Percentiles rank a stretch among this genome's conserved stretches.
Conservation (phyloP, 1,140 invertebrate genomes). For the Cecropterus lyciades region DNA sequence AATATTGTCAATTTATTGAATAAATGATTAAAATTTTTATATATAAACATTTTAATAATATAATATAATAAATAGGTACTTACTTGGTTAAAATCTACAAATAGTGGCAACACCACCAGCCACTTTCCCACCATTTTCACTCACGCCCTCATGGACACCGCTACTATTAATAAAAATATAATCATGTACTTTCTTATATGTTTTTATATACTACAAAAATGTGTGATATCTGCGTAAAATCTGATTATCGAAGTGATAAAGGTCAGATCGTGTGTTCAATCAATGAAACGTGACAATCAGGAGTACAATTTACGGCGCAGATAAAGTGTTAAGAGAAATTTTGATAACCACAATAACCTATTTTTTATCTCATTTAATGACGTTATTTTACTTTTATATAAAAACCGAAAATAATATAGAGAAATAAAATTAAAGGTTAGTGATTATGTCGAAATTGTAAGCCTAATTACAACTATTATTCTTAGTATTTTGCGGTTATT, state of each 20-base stretch:
- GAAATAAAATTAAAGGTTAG: too few species aligned
- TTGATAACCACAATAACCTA: too few species aligned
- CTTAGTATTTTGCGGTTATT: too few species aligned
- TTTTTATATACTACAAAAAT: constrained; percentile 17
- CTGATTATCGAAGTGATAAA: constrained; percentile 25
- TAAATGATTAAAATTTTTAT: too few species aligned
- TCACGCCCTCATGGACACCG: constrained; percentile 1
- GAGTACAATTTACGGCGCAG: not conserved
- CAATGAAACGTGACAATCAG: constrained; percentile 32
- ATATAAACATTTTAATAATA: too few species aligned
- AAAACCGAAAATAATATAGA: too few species aligned
- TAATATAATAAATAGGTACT: constrained; percentile 38
- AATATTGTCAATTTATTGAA: too few species aligned
- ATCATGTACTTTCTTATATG: not conserved
- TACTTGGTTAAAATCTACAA: constrained; percentile 44
- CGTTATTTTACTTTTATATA: too few species aligned
- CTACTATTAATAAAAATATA: not conserved
- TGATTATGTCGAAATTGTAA: too few species aligned
- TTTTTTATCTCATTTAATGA: too few species aligned
- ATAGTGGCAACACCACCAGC: constrained; percentile 40
- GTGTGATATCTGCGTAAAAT: constrained; percentile 17
- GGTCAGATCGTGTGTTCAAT: constrained; percentile 26
- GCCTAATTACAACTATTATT: too few species aligned
- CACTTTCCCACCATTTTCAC: constrained; percentile 46
- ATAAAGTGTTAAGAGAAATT: too few species aligned